Evolutionary conservation across 2,113 vertebrate genomes (phyloP).

Genomic region (Meles meles): DNA sequence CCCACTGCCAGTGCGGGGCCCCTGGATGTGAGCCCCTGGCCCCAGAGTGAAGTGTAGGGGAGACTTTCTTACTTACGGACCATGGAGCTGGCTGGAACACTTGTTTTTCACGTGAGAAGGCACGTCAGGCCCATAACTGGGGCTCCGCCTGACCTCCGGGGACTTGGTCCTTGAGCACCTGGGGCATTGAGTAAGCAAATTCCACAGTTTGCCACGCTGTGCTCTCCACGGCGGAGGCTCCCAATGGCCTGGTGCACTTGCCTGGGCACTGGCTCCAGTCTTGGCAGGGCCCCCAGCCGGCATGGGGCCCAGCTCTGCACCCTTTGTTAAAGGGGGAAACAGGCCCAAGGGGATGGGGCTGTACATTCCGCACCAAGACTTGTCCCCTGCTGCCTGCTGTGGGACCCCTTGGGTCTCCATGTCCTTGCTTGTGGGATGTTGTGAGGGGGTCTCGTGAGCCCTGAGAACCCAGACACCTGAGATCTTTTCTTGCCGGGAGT

Average conservation of each 20-base stretch:
- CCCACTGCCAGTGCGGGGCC: neutral
- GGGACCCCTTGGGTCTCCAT: neutral
- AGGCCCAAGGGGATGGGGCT: neutral
- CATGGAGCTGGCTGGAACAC: slow-evolving; percentile 54
- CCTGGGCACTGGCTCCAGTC: neutral
- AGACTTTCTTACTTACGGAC: slow-evolving; percentile 72
- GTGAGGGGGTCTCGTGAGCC: neutral
- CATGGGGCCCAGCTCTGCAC: fast-evolving
- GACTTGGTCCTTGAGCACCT: neutral
- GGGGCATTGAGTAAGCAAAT: slow-evolving; percentile 66
- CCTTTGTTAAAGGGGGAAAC: neutral
- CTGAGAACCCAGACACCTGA: neutral
- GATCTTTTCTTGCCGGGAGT: neutral
- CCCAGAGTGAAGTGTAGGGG: neutral
- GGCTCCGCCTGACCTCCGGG: slow-evolving; percentile 56
- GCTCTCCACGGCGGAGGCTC: slow-evolving; percentile 12
- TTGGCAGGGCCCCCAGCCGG: fast-evolving
- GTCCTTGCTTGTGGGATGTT: neutral
- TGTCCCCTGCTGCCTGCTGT: neutral
- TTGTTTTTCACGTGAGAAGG: slow-evolving; percentile 67
- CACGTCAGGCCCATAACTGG: slow-evolving; percentile 73
- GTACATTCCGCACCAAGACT: fast-evolving
- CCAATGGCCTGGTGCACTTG: neutral
- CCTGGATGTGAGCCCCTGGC: neutral
- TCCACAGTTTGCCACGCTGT: slow-evolving; percentile 25